These are phyloP conservation scores for Buphagus erythrorhynchus DNA, from an alignment of 2,797 vertebrate species.

Conservation along the genomic window DNA sequence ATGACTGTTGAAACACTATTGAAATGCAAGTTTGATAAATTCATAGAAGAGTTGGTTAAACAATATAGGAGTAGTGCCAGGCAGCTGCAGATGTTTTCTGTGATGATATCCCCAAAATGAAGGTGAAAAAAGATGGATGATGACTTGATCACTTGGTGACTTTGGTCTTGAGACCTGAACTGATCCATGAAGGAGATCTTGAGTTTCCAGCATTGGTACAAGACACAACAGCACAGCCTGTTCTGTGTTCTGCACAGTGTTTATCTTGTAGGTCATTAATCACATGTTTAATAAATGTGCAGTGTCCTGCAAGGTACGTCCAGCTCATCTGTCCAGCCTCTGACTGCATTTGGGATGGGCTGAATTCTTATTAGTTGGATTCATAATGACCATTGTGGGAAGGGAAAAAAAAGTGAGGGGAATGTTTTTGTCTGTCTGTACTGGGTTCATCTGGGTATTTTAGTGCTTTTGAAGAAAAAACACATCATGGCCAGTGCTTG, in stretches of 20 bases:
- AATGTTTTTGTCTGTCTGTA: neutral
- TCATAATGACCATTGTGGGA: neutral
- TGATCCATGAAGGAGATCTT: accelerated
- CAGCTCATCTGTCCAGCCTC: neutral
- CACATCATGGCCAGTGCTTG: neutral
- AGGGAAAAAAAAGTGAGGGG: neutral
- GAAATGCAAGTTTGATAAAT: neutral
- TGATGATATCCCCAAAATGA: neutral
- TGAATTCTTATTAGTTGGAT: neutral
- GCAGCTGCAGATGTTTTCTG: neutral
- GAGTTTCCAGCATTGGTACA: neutral
- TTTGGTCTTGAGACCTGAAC: neutral
- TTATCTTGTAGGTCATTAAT: neutral
- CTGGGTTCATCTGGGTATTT: neutral
- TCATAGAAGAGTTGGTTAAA: neutral
- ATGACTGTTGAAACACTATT: neutral
- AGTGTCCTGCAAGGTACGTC: neutral
- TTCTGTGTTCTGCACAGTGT: neutral
- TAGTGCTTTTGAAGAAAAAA: neutral
- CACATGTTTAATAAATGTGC: neutral
- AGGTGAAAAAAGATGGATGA: neutral
- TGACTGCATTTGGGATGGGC: neutral
- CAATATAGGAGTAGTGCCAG: neutral
- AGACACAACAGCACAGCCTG: neutral
- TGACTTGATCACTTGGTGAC: neutral